Base-by-base conservation (phyloP, 2,888 invertebrate species). In the Trissoscelio sp. region DNA sequence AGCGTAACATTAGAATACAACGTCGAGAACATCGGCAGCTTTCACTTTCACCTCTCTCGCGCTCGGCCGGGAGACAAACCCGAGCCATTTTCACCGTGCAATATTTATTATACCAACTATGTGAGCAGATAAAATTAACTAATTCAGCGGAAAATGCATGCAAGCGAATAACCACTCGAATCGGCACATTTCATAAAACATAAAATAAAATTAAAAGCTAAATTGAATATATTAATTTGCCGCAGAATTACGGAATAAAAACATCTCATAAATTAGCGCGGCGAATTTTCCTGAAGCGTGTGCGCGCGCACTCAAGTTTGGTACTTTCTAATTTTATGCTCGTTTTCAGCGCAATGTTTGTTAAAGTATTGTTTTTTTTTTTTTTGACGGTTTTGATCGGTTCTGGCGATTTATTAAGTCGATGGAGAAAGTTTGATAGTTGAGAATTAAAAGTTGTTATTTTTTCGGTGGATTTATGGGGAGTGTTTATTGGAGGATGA, bases 1-100 rank as follows among this genome's bases (percentile, higher is more conserved):
- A n/a, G n/a, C n/a, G n/a, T n/a, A n/a, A 18, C 53, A 79, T 79
- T 73, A 79, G 67, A 79, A 73, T 79, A 79, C 73, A 73, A 67
- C 79, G 79, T 60, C 72, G 72, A 60, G 72, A 79, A 67, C 79
- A 67, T 67, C 58, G 55, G 64, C 11, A n/a, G 73, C 79, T 79
- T 79, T 79, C 79, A 79, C 73, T 79, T 79, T 74, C 79, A 69
- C 73, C 48, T 24, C 42, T 18, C 60, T 16, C 55, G 66, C 51
- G 44, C 31, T 11, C 58, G 46, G 34, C 18, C 55, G 60, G 16
- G 79, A 34, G 70, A 57, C 78, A 55, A 28, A 24, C 82, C 73
- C 55, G 46, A 73, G 81, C 81, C 72, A 83, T 84, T 83, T 84
- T 83, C 69, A 57, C 81, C 77, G 34, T 72, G 67, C 14, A 22